Evolutionary conservation across 2,113 vertebrate species (phyloP), one percentile per base, ranked within the genome.

Genomic region (Mungos mungo): DNA sequence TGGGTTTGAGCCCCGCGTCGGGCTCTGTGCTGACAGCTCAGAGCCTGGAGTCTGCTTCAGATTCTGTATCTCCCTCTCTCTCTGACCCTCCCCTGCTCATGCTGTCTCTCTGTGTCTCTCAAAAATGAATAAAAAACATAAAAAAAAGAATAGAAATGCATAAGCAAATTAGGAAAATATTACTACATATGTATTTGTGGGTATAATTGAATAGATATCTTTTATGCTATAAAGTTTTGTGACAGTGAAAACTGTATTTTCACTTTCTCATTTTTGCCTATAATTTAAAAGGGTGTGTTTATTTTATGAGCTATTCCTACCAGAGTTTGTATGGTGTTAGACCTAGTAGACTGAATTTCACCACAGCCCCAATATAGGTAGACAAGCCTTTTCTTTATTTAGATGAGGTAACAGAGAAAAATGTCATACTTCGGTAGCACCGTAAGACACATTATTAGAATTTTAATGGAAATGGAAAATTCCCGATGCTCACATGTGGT

Each of bases 131-230:
- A 41, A 41, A 41, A 41, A 5, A 41, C 41, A 41, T 41, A 41
- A 41, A 41, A 41, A 65, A 93, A 97, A 93, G 95, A 90, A 95
- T 72, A 60, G 57, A 97, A 90, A 92, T 84, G 21, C 52, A n/a
- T 5, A 93, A 90, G 57, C 27, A 91, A 89, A 82, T 95, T 50
- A 72, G 74, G 23, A 25, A 90, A 74, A 91, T 68, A 47, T 77
- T 35, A 52, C n/a, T 88, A 71, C 74, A 13, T 76, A 93, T 79
- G 33, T 77, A 92, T 87, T 96, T 68, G 31, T 82, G 16, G 89
- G 27, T 45, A 31, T 47, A 80, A 69, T 72, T 91, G 35, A 74
- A 60, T 65, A 87, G 27, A 76, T 81, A 18, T 45, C 14, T 72
- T 95, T 88, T 72, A 68, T 68, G 33, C 4, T 88, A 25, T 68